These are phyloP conservation scores for Oryctes rhinoceros DNA, from an alignment of 1,140 invertebrate species.

Conservation along the genomic window DNA sequence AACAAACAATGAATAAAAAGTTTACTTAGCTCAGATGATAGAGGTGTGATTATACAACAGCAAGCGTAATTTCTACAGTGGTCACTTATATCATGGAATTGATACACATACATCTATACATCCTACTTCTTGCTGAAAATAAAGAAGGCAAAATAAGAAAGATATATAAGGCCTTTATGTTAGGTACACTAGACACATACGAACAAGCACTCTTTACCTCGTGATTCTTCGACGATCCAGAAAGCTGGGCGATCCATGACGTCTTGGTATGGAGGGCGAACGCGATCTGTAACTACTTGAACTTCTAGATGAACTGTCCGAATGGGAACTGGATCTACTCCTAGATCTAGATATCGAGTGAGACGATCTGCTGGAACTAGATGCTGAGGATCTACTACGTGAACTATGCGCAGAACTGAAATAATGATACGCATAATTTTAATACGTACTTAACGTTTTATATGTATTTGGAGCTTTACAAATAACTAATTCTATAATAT, in stretches of 20 bases:
- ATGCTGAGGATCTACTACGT: slow-evolving; percentile 61
- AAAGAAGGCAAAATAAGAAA: slow-evolving; percentile 40
- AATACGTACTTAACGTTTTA: too few relatives aligned
- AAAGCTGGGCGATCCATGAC: slow-evolving; percentile 90
- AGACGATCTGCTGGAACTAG: slow-evolving; percentile 58
- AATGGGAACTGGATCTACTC: slow-evolving; percentile 65
- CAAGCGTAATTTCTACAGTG: slow-evolving; percentile 35
- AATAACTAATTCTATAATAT: too few relatives aligned
- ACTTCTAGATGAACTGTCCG: slow-evolving; percentile 60
- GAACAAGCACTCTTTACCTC: slow-evolving; percentile 70
- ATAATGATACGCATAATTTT: too few relatives aligned
- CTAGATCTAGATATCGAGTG: slow-evolving; percentile 63
- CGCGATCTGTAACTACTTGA: slow-evolving; percentile 68
- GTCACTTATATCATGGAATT: slow-evolving; percentile 38
- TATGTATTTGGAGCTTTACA: too few relatives aligned
- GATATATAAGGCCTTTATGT: slow-evolving; percentile 26
- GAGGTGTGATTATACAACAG: slow-evolving; percentile 29
- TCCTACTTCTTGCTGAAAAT: slow-evolving; percentile 41
- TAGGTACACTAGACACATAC: background rate
- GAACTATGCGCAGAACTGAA: slow-evolving; percentile 47
- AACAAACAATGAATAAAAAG: background rate
- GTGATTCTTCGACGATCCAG: slow-evolving; percentile 88
- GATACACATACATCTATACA: slow-evolving; percentile 28
- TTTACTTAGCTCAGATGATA: slow-evolving; percentile 15
- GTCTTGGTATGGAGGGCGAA: slow-evolving; percentile 85